These are phyloP conservation scores for Magallana ariakensis DNA, from an alignment of 1,140 invertebrate species.

Conservation along the genomic window DNA sequence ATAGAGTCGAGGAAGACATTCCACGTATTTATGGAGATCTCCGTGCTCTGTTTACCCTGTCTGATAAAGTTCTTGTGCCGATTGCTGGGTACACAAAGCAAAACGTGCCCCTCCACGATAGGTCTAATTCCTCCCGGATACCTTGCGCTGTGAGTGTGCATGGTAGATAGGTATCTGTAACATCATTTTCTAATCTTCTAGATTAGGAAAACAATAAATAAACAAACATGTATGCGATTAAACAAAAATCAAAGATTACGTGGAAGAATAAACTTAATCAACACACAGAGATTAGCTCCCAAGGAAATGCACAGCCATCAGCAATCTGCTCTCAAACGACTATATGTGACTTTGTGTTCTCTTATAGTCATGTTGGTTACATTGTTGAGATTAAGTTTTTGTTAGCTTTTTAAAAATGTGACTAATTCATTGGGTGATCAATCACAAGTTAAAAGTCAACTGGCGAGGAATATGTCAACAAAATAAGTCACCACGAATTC, in stretches of 20 bases:
- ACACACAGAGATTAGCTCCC: not conserved
- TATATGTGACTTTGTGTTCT: not conserved
- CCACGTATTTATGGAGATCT: not conserved
- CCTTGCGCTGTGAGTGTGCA: not conserved
- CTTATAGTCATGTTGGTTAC: not conserved
- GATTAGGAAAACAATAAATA: slow-evolving; percentile 33
- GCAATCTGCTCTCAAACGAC: not conserved
- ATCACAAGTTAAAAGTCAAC: slow-evolving; percentile 20
- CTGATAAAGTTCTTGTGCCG: slow-evolving; percentile 31
- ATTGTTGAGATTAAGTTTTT: not conserved
- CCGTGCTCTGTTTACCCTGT: not conserved
- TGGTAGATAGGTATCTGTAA: not conserved
- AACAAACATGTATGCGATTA: slow-evolving; percentile 6
- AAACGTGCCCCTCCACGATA: slow-evolving; percentile 8
- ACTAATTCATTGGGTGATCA: slow-evolving; percentile 12
- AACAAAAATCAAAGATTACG: slow-evolving; percentile 20
- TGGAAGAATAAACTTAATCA: slow-evolving; percentile 20
- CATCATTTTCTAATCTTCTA: slow-evolving; percentile 34
- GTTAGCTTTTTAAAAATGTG: slow-evolving; percentile 16
- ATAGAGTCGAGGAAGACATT: slow-evolving; percentile 12
- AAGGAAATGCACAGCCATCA: not conserved
- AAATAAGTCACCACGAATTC: not conserved
- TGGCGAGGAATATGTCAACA: slow-evolving; percentile 3
- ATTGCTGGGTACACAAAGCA: slow-evolving; percentile 26
- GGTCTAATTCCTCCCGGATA: not conserved